Conservation (phyloP, 2,888 invertebrate genomes). For the Tipula lateralis region DNA sequence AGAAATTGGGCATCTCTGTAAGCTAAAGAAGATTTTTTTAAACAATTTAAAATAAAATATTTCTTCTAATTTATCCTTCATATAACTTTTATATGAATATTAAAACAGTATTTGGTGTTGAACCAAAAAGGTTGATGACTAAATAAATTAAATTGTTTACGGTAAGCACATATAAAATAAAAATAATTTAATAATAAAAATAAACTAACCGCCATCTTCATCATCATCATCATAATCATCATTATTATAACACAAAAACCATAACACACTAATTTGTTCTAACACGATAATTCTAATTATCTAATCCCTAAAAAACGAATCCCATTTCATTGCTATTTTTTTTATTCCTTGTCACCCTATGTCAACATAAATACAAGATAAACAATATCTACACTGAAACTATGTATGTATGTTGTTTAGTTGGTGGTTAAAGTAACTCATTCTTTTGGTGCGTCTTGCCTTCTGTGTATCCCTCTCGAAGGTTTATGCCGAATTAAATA, state of each 20-base stretch:
- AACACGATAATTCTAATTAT: constrained; percentile 19
- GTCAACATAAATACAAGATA: neutral
- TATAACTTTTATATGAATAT: neutral
- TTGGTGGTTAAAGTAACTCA: neutral
- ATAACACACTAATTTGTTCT: neutral
- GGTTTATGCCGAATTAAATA: neutral
- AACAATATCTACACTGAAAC: neutral
- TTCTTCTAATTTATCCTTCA: neutral
- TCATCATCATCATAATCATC: neutral
- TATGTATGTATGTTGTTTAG: neutral
- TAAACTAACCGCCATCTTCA: neutral
- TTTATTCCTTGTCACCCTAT: neutral
- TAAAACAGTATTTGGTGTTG: neutral
- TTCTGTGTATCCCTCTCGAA: neutral
- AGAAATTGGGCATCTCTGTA: no score
- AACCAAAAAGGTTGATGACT: neutral
- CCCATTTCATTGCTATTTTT: neutral
- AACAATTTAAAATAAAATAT: no score
- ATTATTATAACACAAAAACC: neutral
- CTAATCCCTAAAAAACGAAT: neutral
- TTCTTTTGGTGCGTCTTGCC: neutral
- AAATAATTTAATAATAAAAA: neutral
- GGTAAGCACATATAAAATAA: neutral
- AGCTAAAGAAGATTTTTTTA: no score
- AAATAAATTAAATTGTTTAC: neutral